A percentile compares a stretch with the other conserved stretches of the same genome.
phyloP scores from a whole-genome alignment of 2,113 vertebrate species.

The Sorex fumeus region DNA sequence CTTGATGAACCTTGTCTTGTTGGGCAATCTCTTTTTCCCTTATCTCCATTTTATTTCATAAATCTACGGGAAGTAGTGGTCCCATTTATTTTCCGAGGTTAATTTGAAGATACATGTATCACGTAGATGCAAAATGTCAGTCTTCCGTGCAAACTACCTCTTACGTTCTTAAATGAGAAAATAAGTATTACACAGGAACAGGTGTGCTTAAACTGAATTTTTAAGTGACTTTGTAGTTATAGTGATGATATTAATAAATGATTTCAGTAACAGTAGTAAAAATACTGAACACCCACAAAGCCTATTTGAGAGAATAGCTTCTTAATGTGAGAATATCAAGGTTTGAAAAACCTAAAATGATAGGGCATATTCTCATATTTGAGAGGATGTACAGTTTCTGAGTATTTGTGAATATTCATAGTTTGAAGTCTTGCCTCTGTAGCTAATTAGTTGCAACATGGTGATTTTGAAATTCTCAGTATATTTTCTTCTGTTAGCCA shows the following conservation, averaged over 20 bases:
- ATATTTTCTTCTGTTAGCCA: neutral
- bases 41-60: neutral
- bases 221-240: neutral
- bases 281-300: neutral
- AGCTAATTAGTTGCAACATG: neutral
- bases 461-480: slow-evolving; percentile 25
- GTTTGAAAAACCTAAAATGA: slow-evolving; percentile 18
- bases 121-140: neutral
- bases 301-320: neutral
- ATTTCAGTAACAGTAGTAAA: neutral
- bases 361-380: neutral
- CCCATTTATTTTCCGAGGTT: neutral
- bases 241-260: slow-evolving; percentile 20
- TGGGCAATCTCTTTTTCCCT: neutral
- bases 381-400: slow-evolving; percentile 21
- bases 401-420: slow-evolving; percentile 9
- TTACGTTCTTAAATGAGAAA: neutral
- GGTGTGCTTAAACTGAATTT: slow-evolving; percentile 34
- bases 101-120: neutral
- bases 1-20: neutral
- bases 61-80: neutral
- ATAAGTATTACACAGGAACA: neutral
- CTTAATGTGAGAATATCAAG: neutral
- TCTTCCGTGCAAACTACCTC: slow-evolving; percentile 38
- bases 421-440: neutral